phyloP scores from a whole-genome alignment of 2,113 vertebrate genomes.

The Brachionichthys hirsutus region DNA sequence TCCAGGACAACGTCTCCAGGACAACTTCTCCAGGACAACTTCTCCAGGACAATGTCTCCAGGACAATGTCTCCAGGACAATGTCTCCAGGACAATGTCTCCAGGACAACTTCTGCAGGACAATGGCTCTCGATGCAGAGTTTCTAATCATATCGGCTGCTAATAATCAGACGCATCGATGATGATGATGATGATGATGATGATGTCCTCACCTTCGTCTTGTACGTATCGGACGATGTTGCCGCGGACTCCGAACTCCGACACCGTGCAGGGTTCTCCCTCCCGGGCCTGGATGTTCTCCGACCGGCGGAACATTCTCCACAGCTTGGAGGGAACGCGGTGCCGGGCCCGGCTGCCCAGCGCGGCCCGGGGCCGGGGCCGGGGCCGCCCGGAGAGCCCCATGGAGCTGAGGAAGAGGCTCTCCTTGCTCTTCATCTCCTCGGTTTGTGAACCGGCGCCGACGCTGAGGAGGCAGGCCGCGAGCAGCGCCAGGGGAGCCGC shows the following conservation, averaged over 20 bases:
- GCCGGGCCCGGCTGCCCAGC: background rate
- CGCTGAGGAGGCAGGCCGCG: conserved; percentile 13
- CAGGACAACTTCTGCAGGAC: too few relatives aligned
- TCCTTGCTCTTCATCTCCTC: conserved; percentile 67
- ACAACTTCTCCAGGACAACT: too few relatives aligned
- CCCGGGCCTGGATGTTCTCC: conserved; percentile 7
- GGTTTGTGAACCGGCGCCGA: background rate
- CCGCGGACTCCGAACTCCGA: conserved; percentile 87
- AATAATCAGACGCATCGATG: too few relatives aligned
- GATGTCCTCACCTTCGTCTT: conserved; percentile 91
- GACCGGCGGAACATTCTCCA: conserved; percentile 84
- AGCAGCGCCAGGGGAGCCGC: background rate
- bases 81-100: too few relatives aligned
- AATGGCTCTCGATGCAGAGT: too few relatives aligned
- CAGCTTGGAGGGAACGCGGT: conserved; percentile 79
- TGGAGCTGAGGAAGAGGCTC: conserved; percentile 65
- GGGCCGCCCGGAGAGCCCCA: conserved; percentile 78
- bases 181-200: too few relatives aligned
- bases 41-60: too few relatives aligned
- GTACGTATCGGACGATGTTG: conserved; percentile 86
- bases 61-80: too few relatives aligned
- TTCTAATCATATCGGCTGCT: too few relatives aligned
- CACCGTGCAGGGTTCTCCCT: conserved; percentile 78
- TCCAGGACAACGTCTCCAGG: too few relatives aligned
- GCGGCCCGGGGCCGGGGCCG: conserved; percentile 67